Evolutionary conservation across 30 jellyfish, hydroid and myxozoan genomes (phyloP).

Genomic region (Chrysaora quinquecirrha): DNA sequence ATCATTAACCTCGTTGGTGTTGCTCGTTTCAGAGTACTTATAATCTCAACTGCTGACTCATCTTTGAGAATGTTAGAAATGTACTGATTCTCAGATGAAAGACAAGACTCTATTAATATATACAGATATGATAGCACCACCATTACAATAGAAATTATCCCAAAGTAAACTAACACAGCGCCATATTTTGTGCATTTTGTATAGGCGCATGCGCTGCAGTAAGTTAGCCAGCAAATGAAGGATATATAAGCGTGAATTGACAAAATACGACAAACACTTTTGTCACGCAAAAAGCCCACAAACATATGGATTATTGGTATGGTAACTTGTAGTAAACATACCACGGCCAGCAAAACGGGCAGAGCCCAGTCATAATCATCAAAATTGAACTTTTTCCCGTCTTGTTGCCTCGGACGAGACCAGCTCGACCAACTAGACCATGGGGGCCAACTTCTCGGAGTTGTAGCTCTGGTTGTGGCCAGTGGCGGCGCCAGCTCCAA

Average conservation of each 20-base stretch:
- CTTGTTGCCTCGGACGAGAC: neutral
- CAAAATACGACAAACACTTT: constrained; percentile 25
- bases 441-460: neutral
- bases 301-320: neutral
- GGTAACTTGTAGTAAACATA: neutral
- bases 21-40: constrained; percentile 1
- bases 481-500: too few species aligned
- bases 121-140: constrained; percentile 17
- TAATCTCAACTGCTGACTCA: constrained; percentile 32
- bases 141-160: constrained; percentile 32
- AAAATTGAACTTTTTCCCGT: neutral
- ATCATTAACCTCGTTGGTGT: constrained; percentile 2
- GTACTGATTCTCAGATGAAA: constrained; percentile 41
- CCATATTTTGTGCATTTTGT: constrained; percentile 30
- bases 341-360: constrained; percentile 9
- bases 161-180: neutral
- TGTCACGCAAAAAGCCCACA: neutral
- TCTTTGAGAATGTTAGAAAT: constrained; percentile 8
- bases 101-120: constrained; percentile 63
- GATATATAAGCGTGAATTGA: constrained; percentile 37
- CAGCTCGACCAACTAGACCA: constrained; percentile 10
- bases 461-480: too few species aligned
- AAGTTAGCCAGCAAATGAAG: constrained; percentile 20
- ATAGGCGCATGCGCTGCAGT: constrained; percentile 17
- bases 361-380: constrained; percentile 2